Conservation (phyloP, 2,113 vertebrate genomes). For the Grammatotria lemairii region DNA sequence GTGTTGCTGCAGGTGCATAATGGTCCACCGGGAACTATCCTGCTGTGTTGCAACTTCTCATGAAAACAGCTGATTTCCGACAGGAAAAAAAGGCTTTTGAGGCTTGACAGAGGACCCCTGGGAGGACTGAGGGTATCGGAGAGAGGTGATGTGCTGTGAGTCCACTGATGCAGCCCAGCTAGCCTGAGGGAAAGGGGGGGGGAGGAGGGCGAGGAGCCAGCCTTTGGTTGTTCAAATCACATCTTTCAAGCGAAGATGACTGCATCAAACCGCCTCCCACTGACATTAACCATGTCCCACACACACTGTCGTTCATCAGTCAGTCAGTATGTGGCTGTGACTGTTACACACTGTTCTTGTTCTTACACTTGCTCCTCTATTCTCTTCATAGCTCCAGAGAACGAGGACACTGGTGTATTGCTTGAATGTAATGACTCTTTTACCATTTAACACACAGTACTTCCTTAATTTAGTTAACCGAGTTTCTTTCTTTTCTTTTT, state of each 20-base stretch:
- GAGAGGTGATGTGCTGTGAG: conserved; percentile 25
- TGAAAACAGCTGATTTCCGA: background rate
- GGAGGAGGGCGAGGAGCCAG: conserved; percentile 5
- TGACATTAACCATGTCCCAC: conserved; percentile 1
- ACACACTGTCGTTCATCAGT: background rate
- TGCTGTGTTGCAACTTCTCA: background rate
- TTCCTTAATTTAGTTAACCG: background rate
- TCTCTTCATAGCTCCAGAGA: conserved; percentile 17
- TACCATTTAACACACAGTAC: background rate
- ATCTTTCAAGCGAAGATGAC: conserved; percentile 27
- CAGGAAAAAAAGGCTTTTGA: background rate
- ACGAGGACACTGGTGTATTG: background rate
- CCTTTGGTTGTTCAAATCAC: background rate
- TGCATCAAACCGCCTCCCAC: background rate
- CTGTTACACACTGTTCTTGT: conserved; percentile 45
- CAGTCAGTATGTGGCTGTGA: conserved; percentile 48
- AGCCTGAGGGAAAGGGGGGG: background rate
- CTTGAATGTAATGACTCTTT: background rate
- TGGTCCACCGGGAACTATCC: background rate
- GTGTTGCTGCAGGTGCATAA: background rate
- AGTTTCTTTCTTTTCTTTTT: background rate
- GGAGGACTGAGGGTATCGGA: background rate
- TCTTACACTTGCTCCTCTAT: conserved; percentile 46
- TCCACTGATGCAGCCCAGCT: conserved; percentile 22
- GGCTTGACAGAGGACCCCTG: background rate